Conservation (phyloP, 2,797 vertebrate genomes). For the Tokudaia muenninki region DNA sequence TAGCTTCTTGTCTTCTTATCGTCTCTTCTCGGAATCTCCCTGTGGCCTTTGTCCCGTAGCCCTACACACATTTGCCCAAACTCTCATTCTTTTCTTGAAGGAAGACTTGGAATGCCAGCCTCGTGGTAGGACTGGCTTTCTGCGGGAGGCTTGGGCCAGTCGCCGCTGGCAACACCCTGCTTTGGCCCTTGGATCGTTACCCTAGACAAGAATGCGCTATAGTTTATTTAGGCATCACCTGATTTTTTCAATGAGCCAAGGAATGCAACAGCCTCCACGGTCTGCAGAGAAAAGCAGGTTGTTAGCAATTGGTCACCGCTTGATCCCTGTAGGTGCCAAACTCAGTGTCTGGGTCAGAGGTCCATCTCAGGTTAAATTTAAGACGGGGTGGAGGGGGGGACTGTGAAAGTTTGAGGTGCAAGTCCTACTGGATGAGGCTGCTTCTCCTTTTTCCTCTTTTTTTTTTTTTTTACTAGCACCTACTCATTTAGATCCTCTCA, state of each 20-base stretch:
- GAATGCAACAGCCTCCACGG: conserved; percentile 18
- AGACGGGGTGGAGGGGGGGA: not conserved
- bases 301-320: conserved; percentile 40
- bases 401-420: not conserved
- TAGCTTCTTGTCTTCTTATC: not conserved
- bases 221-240: conserved; percentile 70
- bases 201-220: conserved; percentile 50
- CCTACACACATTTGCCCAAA: not conserved
- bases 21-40: not conserved
- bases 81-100: not conserved
- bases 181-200: conserved; percentile 39
- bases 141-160: conserved; percentile 33
- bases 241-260: conserved; percentile 51
- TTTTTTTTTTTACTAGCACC: not conserved
- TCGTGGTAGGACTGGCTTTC: not conserved
- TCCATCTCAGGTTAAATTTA: conserved; percentile 35
- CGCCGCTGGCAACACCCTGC: not conserved
- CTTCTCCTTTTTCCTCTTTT: not conserved
- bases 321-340: not conserved
- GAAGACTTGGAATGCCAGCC: not conserved
- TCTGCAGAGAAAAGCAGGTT: conserved; percentile 63
- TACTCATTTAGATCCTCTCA: conserved; percentile 2
- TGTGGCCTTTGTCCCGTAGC: not conserved
- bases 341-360: not conserved
- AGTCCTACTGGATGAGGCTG: not conserved